Evolutionary conservation across 1,140 invertebrate genomes (phyloP).

Genomic region (Sycophaga agraensis): DNA sequence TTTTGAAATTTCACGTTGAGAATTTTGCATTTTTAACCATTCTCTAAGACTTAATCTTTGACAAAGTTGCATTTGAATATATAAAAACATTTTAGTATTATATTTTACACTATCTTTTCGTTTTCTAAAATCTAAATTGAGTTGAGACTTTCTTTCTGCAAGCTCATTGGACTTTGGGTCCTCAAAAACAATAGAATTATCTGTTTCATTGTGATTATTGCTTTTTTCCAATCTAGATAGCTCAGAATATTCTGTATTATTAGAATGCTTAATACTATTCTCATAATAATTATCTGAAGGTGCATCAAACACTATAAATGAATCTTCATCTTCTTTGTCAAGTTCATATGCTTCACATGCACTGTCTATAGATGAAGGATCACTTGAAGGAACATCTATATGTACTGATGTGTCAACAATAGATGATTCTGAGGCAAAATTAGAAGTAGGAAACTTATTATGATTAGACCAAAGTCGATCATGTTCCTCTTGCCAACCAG

Average conservation of each 20-base stretch:
- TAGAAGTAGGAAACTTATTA: conserved; percentile 38
- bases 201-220: not conserved
- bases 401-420: conserved; percentile 36
- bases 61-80: conserved; percentile 98
- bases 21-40: conserved; percentile 71
- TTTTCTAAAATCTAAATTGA: conserved; percentile 46
- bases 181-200: conserved; percentile 39
- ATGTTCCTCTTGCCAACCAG: conserved; percentile 80
- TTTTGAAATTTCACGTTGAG: conserved; percentile 51
- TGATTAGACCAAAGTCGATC: conserved; percentile 68
- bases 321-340: conserved; percentile 52
- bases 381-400: conserved; percentile 42
- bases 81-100: conserved; percentile 72
- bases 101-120: conserved; percentile 33
- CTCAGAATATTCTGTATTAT: conserved; percentile 2
- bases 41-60: conserved; percentile 84
- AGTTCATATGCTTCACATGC: conserved; percentile 45
- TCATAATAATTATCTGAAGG: conserved; percentile 28
- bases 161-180: conserved; percentile 16
- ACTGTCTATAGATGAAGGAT: conserved; percentile 44
- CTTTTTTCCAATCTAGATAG: not conserved
- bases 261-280: not conserved
- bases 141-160: conserved; percentile 27
- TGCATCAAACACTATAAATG: conserved; percentile 62
- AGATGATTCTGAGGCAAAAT: conserved; percentile 43